A percentile compares a stretch with the other conserved stretches of the same genome.
These are phyloP conservation scores for Alosa sapidissima DNA, from an alignment of 2,797 vertebrate species.

Conservation along the genomic window DNA sequence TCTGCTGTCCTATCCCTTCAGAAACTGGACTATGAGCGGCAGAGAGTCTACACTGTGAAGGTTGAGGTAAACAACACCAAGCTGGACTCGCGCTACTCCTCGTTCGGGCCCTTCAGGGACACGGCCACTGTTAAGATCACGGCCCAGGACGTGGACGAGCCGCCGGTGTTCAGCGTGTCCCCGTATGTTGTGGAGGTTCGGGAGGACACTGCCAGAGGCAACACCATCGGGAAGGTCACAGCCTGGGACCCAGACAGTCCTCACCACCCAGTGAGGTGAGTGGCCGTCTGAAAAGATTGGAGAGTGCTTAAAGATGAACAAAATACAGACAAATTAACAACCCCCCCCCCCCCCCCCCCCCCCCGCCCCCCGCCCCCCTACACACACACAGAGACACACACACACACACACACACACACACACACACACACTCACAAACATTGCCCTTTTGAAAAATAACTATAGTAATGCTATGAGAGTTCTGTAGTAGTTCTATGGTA, in stretches of 20 bases:
- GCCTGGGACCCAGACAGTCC: conserved; percentile 81
- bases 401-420: no score
- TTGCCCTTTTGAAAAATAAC: no score
- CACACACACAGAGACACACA: neutral
- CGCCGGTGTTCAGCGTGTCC: conserved; percentile 77
- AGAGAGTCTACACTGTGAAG: conserved; percentile 75
- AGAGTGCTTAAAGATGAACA: neutral
- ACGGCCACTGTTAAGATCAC: conserved; percentile 79
- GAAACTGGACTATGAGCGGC: conserved; percentile 84
- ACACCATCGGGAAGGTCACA: conserved; percentile 76
- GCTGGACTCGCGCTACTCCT: conserved; percentile 76
- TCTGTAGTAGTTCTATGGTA: no score
- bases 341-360: no score
- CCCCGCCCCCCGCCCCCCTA: no score
- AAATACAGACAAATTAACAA: no score
- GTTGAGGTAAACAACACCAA: conserved; percentile 81
- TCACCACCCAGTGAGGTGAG: conserved; percentile 80
- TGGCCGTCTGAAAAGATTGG: neutral
- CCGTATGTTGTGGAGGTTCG: conserved; percentile 82
- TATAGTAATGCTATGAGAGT: no score
- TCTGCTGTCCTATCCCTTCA: conserved; percentile 48
- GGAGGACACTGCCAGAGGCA: conserved; percentile 79
- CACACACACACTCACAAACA: no score
- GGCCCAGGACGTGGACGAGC: conserved; percentile 80
- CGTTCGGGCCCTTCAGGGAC: conserved; percentile 83